A percentile compares a stretch with the other conserved stretches of the same genome.
These are phyloP conservation scores for Zelostemma sp. DNA, from an alignment of 1,140 invertebrate genomes.

Conservation along the genomic window DNA sequence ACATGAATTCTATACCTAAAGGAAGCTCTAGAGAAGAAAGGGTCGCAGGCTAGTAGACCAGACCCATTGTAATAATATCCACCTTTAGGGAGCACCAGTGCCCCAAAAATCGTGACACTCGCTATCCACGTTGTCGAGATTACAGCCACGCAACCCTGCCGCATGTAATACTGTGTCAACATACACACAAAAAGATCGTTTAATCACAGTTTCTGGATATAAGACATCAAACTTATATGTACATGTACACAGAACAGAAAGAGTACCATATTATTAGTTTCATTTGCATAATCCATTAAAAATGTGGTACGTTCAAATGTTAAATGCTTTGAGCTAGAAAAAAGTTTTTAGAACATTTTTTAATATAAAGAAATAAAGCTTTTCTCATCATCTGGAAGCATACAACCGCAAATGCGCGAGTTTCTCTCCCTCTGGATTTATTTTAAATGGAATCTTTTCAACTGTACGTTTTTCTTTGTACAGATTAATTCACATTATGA, in stretches of 20 bases:
- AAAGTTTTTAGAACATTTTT: too few species aligned
- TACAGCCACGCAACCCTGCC: slow-evolving; percentile 83
- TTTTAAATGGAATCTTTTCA: too few species aligned
- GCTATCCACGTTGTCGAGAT: slow-evolving; percentile 86
- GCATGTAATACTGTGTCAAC: slow-evolving; percentile 67
- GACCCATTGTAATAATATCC: slow-evolving; percentile 89
- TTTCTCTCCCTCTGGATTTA: too few species aligned
- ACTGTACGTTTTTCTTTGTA: too few species aligned
- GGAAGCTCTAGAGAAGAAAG: slow-evolving; percentile 83
- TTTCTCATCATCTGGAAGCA: too few species aligned
- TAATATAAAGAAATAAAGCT: too few species aligned
- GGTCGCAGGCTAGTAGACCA: slow-evolving; percentile 85
- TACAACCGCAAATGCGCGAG: too few species aligned
- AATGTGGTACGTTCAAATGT: too few species aligned
- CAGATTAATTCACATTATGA: too few species aligned
- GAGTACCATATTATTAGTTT: background rate
- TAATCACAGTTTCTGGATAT: background rate
- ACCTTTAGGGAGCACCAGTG: slow-evolving; percentile 82
- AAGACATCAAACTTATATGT: background rate
- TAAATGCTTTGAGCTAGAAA: too few species aligned
- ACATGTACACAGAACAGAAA: background rate
- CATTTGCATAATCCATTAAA: too few species aligned
- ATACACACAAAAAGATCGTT: slow-evolving; percentile 17
- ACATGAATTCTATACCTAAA: slow-evolving; percentile 68
- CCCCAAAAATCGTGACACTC: slow-evolving; percentile 83